Conservation (phyloP, 2,113 vertebrate genomes). For the Ophiodon elongatus region DNA sequence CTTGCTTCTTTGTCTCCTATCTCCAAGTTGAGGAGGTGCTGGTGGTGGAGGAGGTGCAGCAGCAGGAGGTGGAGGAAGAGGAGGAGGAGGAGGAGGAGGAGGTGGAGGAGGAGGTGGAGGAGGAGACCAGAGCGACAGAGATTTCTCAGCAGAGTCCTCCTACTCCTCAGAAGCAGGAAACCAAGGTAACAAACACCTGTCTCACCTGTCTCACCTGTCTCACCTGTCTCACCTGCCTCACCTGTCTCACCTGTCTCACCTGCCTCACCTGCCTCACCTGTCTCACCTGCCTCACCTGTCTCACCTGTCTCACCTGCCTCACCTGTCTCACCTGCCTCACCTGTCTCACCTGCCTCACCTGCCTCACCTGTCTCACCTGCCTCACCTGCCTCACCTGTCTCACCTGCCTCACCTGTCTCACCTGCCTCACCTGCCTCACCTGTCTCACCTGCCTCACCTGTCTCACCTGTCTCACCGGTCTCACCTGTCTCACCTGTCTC, state of each 20-base stretch:
- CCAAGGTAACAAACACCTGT: constrained; percentile 54
- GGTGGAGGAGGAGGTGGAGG: constrained; percentile 70
- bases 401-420: not conserved
- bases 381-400: not conserved
- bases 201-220: not conserved
- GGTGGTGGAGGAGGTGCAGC: constrained; percentile 22
- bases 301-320: not conserved
- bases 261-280: not conserved
- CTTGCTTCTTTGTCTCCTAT: not conserved
- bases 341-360: too few relatives aligned
- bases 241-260: not conserved
- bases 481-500: not conserved
- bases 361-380: not conserved
- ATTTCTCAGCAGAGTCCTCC: constrained; percentile 77
- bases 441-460: not conserved
- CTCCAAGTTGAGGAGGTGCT: constrained; percentile 23
- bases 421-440: too few relatives aligned
- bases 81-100: not conserved
- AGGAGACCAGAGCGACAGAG: constrained; percentile 68
- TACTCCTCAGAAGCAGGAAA: constrained; percentile 65
- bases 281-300: not conserved
- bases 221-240: not conserved
- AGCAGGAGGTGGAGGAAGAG: constrained; percentile 20
- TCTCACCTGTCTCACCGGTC: too few relatives aligned
- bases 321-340: not conserved